Percentiles rank a stretch among this genome's conserved stretches.
These are phyloP conservation scores for Aldrovandia affinis DNA, from an alignment of 2,797 vertebrate species.

Conservation along the genomic window DNA sequence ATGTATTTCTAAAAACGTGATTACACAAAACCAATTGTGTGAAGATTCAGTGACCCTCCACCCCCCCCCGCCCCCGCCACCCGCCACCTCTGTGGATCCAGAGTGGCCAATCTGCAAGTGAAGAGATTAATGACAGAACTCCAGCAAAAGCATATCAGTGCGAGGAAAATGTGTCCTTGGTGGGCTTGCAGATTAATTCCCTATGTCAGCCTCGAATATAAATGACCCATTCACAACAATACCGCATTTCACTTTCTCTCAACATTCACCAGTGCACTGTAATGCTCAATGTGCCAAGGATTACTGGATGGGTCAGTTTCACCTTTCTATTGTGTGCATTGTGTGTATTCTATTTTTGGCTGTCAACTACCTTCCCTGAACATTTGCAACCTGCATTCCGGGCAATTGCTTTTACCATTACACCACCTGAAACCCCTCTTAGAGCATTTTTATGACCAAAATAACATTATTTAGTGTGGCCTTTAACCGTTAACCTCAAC, in stretches of 20 bases:
- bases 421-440: too few species aligned
- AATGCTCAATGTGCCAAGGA: neutral
- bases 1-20: neutral
- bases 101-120: slow-evolving; percentile 46
- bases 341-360: too few species aligned
- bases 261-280: neutral
- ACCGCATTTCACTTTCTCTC: neutral
- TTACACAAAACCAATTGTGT: neutral
- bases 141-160: slow-evolving; percentile 58
- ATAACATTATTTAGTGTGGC: too few species aligned
- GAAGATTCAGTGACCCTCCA: neutral
- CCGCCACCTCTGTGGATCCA: neutral
- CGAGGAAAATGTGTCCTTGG: slow-evolving; percentile 54
- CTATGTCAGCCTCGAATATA: slow-evolving; percentile 51
- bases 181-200: slow-evolving; percentile 51
- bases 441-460: too few species aligned
- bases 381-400: too few species aligned
- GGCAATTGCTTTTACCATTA: too few species aligned
- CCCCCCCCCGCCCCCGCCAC: too few species aligned
- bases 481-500: too few species aligned
- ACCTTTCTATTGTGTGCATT: too few species aligned
- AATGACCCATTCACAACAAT: slow-evolving; percentile 53
- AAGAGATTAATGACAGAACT: slow-evolving; percentile 51
- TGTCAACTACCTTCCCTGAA: too few species aligned
- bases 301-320: neutral